Percentiles rank a stretch among this genome's conserved stretches.
Evolutionary conservation across 2,888 invertebrate species (phyloP).

Genomic region (Philopedon plagiatum): DNA sequence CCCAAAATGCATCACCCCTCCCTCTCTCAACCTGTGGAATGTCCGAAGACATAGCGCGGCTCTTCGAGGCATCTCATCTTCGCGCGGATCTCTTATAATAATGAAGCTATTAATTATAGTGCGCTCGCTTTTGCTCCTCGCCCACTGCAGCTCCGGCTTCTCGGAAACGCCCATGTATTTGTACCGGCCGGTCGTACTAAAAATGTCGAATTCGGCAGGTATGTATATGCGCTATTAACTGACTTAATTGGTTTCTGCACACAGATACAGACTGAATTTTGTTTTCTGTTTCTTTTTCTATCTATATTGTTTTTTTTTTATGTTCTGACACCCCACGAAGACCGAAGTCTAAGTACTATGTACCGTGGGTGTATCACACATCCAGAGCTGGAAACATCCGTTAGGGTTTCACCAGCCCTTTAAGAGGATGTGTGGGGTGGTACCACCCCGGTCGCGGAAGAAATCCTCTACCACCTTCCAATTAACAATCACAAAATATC

Average conservation of each 20-base stretch:
- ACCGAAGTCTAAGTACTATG: too few relatives aligned
- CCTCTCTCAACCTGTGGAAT: not conserved
- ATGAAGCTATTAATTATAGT: conserved; percentile 44
- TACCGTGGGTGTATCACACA: too few relatives aligned
- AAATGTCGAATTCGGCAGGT: conserved; percentile 37
- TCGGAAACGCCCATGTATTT: conserved; percentile 7
- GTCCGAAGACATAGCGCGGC: conserved; percentile 17
- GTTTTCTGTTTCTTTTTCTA: not conserved
- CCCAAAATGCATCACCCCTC: not conserved
- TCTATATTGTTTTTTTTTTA: not conserved
- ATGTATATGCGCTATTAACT: not conserved
- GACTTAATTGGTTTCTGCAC: not conserved
- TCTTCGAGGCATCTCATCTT: conserved; percentile 33
- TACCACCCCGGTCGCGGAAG: too few relatives aligned
- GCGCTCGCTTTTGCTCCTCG: conserved; percentile 20
- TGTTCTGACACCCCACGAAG: too few relatives aligned
- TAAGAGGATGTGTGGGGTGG: too few relatives aligned
- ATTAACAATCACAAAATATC: too few relatives aligned
- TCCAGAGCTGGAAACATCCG: too few relatives aligned
- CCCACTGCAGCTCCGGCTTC: conserved; percentile 15
- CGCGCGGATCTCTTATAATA: conserved; percentile 26
- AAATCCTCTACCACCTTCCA: too few relatives aligned
- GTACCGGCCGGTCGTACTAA: conserved; percentile 24
- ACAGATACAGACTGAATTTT: not conserved
- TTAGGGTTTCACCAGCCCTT: too few relatives aligned